Base-by-base conservation (phyloP, 1,140 invertebrate genomes). In the Drosophila eugracilis region DNA sequence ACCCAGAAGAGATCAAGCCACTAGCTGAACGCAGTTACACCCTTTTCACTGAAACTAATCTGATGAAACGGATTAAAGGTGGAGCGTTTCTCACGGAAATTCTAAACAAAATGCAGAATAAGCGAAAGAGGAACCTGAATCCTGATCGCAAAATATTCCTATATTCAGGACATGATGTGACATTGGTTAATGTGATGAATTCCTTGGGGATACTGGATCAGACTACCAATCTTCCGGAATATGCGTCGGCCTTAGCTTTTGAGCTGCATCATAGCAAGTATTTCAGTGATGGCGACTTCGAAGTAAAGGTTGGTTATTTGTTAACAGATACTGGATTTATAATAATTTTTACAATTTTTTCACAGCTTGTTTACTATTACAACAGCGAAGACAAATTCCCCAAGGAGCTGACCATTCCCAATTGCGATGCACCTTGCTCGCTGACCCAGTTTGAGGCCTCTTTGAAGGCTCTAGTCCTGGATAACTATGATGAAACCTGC, bases 91-190 rank as follows among this genome's bases (percentile, higher is more conserved):
- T 94, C 5, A 92, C 86, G 3, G 92, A 94, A 62, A 91, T 93
- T 14, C 54, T 91, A 7, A 54, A 86, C 15, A 90, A 92, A 69
- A 92, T 93, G 92, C 73, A 92, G 57, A 85, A 88, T 15, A 92
- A 91, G 75, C 63, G 75, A 4, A 74, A 81, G 17, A 85, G 78
- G 6, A 79, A 84, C 42, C 66, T 92, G 3, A 83, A 54, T 48
- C 90, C 89, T 5, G 75, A 91, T 45, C 92, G 92, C 21, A 93
- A 93, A 75, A 91, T 94, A 50, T 93, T 93, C 75, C 83, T 95
- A 7, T 96, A 96, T 90, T 94, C 95, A 0, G 95, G 92, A 0
- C 96, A 97, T 81, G 96, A 97, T 86, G 92, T 96, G 2, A 96
- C 94, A 0, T 80, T 96, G n/a, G 95, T 96, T 0, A 94, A 94